phyloP scores from a whole-genome alignment of 2,113 vertebrate species.

The Trogon melanurus region DNA sequence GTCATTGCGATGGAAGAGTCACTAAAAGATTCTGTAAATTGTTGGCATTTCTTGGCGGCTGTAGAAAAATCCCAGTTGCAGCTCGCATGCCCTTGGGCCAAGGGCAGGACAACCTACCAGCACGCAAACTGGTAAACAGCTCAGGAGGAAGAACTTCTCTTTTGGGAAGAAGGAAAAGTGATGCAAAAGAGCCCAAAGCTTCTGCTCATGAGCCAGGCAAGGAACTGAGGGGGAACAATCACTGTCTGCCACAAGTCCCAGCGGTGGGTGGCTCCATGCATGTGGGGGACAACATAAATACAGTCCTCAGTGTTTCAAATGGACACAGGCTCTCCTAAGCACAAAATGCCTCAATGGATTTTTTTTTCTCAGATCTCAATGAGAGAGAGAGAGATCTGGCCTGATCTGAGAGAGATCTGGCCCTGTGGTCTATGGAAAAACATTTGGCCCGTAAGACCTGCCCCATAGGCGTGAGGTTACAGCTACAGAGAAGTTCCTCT shows the following conservation, averaged over 20 bases:
- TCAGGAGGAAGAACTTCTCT: background rate
- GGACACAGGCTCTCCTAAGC: background rate
- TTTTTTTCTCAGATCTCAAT: background rate
- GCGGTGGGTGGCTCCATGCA: background rate
- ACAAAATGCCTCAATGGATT: background rate
- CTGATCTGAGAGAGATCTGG: background rate
- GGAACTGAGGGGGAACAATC: background rate
- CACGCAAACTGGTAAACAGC: background rate
- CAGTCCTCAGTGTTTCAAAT: background rate
- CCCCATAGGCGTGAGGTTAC: background rate
- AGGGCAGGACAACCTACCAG: background rate
- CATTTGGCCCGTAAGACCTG: rapidly evolving
- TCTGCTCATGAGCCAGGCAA: rapidly evolving
- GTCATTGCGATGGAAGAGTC: background rate
- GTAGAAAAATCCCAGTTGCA: background rate
- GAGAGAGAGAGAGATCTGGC: no score
- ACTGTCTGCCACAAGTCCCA: background rate
- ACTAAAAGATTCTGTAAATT: background rate
- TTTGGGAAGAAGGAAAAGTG: background rate
- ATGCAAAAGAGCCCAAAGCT: background rate
- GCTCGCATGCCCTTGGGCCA: background rate
- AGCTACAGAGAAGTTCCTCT: background rate
- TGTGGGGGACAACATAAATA: background rate
- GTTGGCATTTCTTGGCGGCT: background rate
- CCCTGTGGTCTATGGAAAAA: background rate